phyloP scores from a whole-genome alignment of 2,888 invertebrate species.

The Zhengitettix transpicula region DNA sequence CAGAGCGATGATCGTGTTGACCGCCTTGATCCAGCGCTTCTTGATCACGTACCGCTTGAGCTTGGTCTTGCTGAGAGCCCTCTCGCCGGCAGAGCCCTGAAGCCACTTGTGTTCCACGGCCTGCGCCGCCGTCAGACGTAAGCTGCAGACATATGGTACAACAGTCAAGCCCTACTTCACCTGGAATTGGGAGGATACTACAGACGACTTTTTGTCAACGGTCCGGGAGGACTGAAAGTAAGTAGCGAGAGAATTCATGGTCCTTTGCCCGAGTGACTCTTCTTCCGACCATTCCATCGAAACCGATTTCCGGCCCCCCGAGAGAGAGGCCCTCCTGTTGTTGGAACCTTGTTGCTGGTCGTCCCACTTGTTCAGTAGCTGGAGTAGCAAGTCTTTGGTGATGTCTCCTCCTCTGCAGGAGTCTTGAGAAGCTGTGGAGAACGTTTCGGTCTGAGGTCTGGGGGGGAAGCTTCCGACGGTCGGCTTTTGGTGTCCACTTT shows the following conservation, averaged over 20 bases:
- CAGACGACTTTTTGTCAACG: conserved; percentile 26
- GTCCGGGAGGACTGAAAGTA: conserved; percentile 45
- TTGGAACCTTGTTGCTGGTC: conserved; percentile 26
- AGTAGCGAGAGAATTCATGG: conserved; percentile 64
- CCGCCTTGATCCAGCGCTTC: conserved; percentile 79
- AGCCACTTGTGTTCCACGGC: conserved; percentile 71
- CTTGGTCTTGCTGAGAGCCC: conserved; percentile 52
- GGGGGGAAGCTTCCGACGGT: too few relatives aligned
- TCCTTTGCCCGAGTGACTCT: conserved; percentile 54
- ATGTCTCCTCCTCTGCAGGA: too few relatives aligned
- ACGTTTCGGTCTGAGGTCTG: too few relatives aligned
- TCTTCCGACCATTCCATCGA: conserved; percentile 60
- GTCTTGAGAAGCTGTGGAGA: too few relatives aligned
- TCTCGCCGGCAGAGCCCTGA: conserved; percentile 33
- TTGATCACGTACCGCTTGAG: conserved; percentile 78
- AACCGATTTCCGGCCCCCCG: conserved; percentile 41
- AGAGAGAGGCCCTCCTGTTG: conserved; percentile 27
- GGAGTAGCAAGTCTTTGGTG: conserved; percentile 42
- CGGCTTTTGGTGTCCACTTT: background rate
- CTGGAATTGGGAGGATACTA: conserved; percentile 25
- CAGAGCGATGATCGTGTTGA: conserved; percentile 72
- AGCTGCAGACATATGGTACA: conserved; percentile 34
- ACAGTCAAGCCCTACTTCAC: background rate
- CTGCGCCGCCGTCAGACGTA: conserved; percentile 50
- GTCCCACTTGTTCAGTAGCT: conserved; percentile 62